Evolutionary conservation across 2,113 vertebrate species (phyloP).

Genomic region (Geococcyx californianus): DNA sequence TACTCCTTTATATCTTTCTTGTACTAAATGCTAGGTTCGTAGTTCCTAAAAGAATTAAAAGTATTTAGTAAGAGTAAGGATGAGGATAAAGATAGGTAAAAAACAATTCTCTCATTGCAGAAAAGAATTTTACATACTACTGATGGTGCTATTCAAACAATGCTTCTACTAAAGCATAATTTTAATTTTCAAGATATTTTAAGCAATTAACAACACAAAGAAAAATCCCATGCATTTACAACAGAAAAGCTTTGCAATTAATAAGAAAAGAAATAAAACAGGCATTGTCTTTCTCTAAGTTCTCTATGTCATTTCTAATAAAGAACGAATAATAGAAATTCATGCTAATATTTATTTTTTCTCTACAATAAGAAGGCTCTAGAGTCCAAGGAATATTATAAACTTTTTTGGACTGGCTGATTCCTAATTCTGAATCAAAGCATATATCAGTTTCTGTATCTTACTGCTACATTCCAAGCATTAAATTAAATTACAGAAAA

Average conservation of each 20-base stretch:
- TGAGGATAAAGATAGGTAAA: background rate
- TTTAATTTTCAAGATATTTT: background rate
- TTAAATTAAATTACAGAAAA: conserved; percentile 66
- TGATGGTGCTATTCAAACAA: background rate
- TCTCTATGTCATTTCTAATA: background rate
- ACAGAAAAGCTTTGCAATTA: background rate
- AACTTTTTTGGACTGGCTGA: background rate
- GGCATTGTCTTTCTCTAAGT: background rate
- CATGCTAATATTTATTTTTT: background rate
- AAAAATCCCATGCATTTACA: background rate
- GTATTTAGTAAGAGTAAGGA: background rate
- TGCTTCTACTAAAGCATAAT: background rate
- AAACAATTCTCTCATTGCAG: background rate
- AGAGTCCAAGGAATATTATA: background rate
- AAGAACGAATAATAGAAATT: background rate
- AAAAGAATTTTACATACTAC: background rate
- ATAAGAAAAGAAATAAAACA: background rate
- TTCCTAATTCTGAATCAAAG: conserved; percentile 38
- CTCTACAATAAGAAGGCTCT: background rate
- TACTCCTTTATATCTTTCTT: background rate
- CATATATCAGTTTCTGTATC: conserved; percentile 52
- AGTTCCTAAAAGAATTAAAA: background rate
- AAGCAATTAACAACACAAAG: background rate
- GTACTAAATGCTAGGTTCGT: background rate
- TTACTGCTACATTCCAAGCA: conserved; percentile 35